Evolutionary conservation across 2,113 vertebrate genomes (phyloP), one percentile per base, ranked within the genome.

Genomic region (Pteruthius melanotis): DNA sequence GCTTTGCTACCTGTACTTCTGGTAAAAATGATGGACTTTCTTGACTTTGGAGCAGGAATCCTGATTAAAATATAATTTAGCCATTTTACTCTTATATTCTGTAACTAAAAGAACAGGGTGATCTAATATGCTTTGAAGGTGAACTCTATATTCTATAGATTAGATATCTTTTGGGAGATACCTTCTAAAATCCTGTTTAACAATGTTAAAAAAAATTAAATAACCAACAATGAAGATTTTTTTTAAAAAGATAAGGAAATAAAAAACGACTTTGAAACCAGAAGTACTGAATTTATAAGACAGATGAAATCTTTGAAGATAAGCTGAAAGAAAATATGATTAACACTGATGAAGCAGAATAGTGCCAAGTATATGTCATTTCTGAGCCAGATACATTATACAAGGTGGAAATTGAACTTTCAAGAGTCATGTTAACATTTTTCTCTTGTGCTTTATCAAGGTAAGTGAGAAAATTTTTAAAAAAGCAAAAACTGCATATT

Each of bases 291-390:
- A 59, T 95, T 4, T 86, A 85, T 72, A 91, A 71, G 44, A 89
- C 52, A 49, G 57, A 87, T 77, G 44, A 90, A 45, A 93, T 81
- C 57, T 93, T 87, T 82, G 57, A 97, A 87, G 83, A 89, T 71
- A 72, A 95, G 83, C 74, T 53, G 52, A 92, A 97, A 89, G 77
- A 94, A 97, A 97, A 94, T 95, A 83, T 92, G 84, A 95, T 96
- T 93, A 89, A 87, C 80, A 93, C 33, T 89, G 89, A 95, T 83
- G 70, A 96, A 96, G 59, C 9, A 60, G 31, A 52, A 53, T 57
- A 74, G 53, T 89, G 90, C 87, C 95, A 96, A 97, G 79, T 91
- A 74, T 64, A 86, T 87, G 92, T 93, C 50, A 64, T 89, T 94
- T 95, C 83, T 91, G 66, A 96, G 90, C 63, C 77, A 97, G 89